A percentile compares a stretch with the other conserved stretches of the same genome.
Evolutionary conservation across 2,888 invertebrate genomes (phyloP).

Genomic region (Rapana venosa): DNA sequence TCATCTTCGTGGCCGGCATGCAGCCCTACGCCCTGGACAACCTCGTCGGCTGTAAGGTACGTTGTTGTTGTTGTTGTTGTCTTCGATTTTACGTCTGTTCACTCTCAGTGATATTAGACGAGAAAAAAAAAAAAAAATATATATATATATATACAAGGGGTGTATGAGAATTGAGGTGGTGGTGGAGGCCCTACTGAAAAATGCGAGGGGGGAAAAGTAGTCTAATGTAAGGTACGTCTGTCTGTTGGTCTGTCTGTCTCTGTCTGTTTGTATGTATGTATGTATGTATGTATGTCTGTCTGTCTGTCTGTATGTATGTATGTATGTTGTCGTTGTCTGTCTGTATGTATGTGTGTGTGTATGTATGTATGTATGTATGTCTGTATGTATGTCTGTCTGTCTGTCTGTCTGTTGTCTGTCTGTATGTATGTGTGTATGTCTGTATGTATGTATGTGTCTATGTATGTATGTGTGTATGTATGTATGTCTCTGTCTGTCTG

Average conservation of each 20-base stretch:
- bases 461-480: too few relatives aligned
- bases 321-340: slow-evolving; percentile 14
- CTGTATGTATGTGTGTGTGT: background rate
- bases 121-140: too few relatives aligned
- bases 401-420: background rate
- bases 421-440: background rate
- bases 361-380: background rate
- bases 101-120: too few relatives aligned
- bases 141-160: too few relatives aligned
- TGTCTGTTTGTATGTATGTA: background rate
- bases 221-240: slow-evolving; percentile 64
- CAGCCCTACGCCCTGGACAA: slow-evolving; percentile 60
- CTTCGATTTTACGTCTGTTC: too few relatives aligned
- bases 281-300: background rate
- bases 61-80: too few relatives aligned
- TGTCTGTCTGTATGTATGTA: background rate
- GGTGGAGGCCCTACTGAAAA: too few relatives aligned
- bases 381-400: background rate
- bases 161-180: too few relatives aligned
- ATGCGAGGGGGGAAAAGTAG: too few relatives aligned
- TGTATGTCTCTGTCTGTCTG: too few relatives aligned
- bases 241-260: background rate
- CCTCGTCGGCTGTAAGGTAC: slow-evolving; percentile 65
- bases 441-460: background rate
- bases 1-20: slow-evolving; percentile 77